These are phyloP conservation scores for Platygyra sinensis DNA, from an alignment of 64 coral and sea anemone species.

Conservation along the genomic window DNA sequence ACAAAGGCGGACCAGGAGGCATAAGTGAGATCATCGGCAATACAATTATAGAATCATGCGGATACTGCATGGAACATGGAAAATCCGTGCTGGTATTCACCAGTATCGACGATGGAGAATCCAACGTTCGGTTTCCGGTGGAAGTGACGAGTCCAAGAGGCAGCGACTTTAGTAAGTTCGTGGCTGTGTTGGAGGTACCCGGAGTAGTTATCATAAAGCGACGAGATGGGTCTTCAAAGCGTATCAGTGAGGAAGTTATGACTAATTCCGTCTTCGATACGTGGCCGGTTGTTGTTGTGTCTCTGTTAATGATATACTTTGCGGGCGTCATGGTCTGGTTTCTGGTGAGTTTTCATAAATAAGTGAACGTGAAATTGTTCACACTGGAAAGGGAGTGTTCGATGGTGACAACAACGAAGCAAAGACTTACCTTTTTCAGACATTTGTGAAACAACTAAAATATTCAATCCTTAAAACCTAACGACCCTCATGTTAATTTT, in stretches of 20 bases:
- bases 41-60: conserved; percentile 4
- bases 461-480: no score
- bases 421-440: no score
- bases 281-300: conserved; percentile 31
- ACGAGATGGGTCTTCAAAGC: background rate
- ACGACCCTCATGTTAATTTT: no score
- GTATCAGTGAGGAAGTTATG: conserved; percentile 4
- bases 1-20: background rate
- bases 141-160: background rate
- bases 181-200: conserved; percentile 30
- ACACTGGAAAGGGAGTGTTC: no score
- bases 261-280: conserved; percentile 21
- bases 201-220: conserved; percentile 7
- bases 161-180: background rate
- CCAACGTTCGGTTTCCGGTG: background rate
- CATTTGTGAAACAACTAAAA: no score
- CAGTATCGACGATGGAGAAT: background rate
- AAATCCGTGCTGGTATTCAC: background rate
- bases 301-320: background rate
- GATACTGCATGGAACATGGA: background rate
- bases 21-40: conserved; percentile 1
- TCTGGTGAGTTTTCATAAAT: conserved; percentile 18
- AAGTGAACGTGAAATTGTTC: no score
- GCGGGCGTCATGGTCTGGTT: conserved; percentile 40
- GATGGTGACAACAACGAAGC: no score